Conservation (phyloP, 2,888 invertebrate genomes). For the Pristionchus japonicus region DNA sequence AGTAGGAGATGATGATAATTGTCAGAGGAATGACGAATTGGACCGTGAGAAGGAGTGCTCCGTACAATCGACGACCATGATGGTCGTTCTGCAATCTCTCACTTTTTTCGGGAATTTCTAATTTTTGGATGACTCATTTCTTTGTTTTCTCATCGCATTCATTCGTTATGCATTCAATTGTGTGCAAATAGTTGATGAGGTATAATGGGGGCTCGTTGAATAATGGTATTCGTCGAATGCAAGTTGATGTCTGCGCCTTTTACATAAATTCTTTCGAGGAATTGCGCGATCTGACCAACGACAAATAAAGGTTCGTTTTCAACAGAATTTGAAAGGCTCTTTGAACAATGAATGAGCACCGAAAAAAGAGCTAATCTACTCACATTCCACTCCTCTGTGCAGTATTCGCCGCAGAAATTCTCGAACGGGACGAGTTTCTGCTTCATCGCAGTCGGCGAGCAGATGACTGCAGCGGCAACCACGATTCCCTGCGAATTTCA, state of each 20-base stretch:
- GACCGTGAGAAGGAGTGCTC: slow-evolving; percentile 67
- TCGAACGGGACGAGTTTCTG: slow-evolving; percentile 65
- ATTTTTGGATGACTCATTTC: not conserved
- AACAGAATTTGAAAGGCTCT: not conserved
- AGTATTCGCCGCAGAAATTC: slow-evolving; percentile 69
- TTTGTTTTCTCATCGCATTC: too few species aligned
- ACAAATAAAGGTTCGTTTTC: too few species aligned
- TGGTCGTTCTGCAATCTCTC: not conserved
- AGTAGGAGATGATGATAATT: slow-evolving; percentile 72
- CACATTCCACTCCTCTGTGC: slow-evolving; percentile 63
- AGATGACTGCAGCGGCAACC: slow-evolving; percentile 62
- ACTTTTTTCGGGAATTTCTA: not conserved
- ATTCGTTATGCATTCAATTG: too few species aligned
- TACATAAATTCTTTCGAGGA: not conserved
- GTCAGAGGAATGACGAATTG: slow-evolving; percentile 72
- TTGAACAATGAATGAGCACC: not conserved
- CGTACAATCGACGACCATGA: slow-evolving; percentile 61
- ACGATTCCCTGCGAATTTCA: slow-evolving; percentile 60
- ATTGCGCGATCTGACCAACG: too few species aligned
- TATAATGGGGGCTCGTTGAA: too few species aligned
- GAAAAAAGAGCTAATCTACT: too few species aligned
- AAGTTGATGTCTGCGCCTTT: too few species aligned
- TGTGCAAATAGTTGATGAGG: too few species aligned
- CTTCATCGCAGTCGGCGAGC: slow-evolving; percentile 68
- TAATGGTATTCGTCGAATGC: too few species aligned